Evolutionary conservation across 1,140 invertebrate genomes (phyloP).

Genomic region (Brachionus paranguensis): DNA sequence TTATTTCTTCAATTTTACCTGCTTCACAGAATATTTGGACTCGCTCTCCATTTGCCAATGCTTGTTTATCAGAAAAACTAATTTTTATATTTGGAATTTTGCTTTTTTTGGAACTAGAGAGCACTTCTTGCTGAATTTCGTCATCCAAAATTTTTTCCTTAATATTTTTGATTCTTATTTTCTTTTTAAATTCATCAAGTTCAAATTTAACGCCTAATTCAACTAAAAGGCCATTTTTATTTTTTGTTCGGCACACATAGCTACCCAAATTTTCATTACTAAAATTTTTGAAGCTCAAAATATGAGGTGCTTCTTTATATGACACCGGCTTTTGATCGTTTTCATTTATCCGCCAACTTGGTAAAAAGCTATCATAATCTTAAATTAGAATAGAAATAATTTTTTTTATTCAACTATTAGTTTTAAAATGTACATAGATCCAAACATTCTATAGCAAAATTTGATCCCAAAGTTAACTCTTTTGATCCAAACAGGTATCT

Average conservation of each 20-base stretch:
- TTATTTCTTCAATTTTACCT: not conserved
- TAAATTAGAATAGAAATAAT: not conserved
- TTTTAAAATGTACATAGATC: slow-evolving; percentile 1
- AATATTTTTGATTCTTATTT: not conserved
- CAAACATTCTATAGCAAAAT: slow-evolving; percentile 6
- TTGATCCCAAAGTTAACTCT: not conserved
- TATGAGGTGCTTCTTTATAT: not conserved
- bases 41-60: not conserved
- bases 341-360: not conserved
- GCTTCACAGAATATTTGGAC: not conserved
- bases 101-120: not conserved
- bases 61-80: slow-evolving; percentile 28
- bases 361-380: slow-evolving; percentile 1
- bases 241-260: slow-evolving; percentile 12
- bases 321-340: not conserved
- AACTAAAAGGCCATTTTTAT: slow-evolving; percentile 24
- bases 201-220: not conserved
- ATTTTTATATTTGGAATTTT: slow-evolving; percentile 5
- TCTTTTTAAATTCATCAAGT: not conserved
- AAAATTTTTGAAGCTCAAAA: slow-evolving; percentile 4
- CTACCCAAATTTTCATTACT: not conserved
- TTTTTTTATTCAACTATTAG: not conserved
- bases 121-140: not conserved
- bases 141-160: not conserved
- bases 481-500: not conserved